Percentiles rank a stretch among this genome's conserved stretches.
Evolutionary conservation across 1,140 invertebrate genomes (phyloP).

Genomic region (Notospermus geniculatus): DNA sequence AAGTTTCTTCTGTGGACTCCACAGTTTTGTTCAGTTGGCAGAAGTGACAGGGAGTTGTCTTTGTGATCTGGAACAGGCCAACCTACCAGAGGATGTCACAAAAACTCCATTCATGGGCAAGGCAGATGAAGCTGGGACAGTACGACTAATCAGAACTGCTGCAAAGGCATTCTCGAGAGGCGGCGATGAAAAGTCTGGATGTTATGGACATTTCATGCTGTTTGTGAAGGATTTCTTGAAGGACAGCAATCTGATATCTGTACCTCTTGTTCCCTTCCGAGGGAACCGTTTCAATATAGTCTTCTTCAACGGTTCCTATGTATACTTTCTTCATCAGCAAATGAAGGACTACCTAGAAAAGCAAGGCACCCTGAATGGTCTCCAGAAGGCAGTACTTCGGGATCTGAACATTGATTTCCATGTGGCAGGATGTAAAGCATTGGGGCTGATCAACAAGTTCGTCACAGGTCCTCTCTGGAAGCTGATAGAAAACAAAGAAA

Average conservation of each 20-base stretch:
- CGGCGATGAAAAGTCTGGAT: background rate
- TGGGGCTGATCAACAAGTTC: background rate
- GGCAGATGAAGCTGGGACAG: background rate
- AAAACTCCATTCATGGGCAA: background rate
- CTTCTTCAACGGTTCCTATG: background rate
- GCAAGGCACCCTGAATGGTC: background rate
- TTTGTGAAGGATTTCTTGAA: background rate
- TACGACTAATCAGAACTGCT: background rate
- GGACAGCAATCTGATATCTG: background rate
- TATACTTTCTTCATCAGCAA: background rate
- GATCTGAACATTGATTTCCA: background rate
- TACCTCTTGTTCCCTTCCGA: background rate
- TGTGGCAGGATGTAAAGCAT: background rate
- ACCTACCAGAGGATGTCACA: background rate
- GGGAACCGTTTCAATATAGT: background rate
- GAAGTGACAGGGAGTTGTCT: background rate
- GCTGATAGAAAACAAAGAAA: background rate
- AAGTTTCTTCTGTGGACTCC: slow-evolving; percentile 17
- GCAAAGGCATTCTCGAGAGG: background rate
- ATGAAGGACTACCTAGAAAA: background rate
- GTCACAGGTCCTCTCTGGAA: background rate
- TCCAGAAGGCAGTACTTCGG: background rate
- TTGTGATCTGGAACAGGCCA: background rate
- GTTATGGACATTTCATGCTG: background rate
- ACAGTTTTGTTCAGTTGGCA: slow-evolving; percentile 12